Evolutionary conservation across 37 sponge, comb jelly and placozoan genomes (phyloP), one percentile per base, ranked within the genome.

Genomic region (Haliclona indistincta): DNA sequence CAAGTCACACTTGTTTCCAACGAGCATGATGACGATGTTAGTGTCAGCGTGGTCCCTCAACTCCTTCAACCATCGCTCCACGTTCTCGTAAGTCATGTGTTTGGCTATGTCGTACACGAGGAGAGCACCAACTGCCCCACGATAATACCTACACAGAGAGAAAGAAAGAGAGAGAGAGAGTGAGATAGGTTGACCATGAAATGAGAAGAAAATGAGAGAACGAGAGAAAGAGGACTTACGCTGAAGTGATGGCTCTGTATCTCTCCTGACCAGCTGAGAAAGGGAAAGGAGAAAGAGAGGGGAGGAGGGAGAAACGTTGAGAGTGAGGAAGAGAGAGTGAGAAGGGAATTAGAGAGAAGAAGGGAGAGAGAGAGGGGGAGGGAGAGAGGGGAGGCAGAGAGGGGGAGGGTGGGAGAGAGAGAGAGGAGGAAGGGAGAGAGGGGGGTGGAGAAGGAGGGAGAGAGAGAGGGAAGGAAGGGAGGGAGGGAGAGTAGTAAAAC

Each of bases 1-100:
- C 28, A 95, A 81, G 73, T 98, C 99, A 79, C 94, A 91, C 82
- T 98, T 98, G 81, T 98, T 98, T 8, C 99, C 99, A 2, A 95
- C 99, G 60, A 98, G 66, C 99, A 98, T 98, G 43, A 98, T 95
- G 54, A 98, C 96, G 67, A 98, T 95, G 71, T 98, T 95, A 35
- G 88, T 43, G 72, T 98, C 96, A 0, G 96, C 99, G 58, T 95
- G 96, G 74, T 95, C 96, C 40, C 90, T 61, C 68, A 98, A 82
- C 69, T 98, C 99, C 81, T 95, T 98, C 87, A 98, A 54, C 99
- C 99, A 98, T 15, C 96, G 87, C 81, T 98, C 99, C 37, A 98
- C 92, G 65, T 98, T 98, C 89, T 98, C 94, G 43, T 93, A 98
- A 3, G 99, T 95, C 63, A 95, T 61, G 83, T 95, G 99, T 49